Evolutionary conservation across 2,797 vertebrate genomes (phyloP).

Genomic region (Margarornis squamiger): DNA sequence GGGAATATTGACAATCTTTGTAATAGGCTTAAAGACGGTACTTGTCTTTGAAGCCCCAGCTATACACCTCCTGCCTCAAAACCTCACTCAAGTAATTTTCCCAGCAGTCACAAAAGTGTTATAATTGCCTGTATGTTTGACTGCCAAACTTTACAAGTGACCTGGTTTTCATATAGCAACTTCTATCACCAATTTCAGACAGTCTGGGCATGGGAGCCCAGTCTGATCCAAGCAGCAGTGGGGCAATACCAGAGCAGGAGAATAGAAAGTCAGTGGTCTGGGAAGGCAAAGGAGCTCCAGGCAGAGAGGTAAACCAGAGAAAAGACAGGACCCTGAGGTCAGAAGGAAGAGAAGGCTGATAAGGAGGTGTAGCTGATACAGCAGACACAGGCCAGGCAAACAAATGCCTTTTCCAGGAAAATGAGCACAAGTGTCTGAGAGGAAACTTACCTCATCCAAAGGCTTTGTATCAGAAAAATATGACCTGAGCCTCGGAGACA

Average conservation of each 20-base stretch:
- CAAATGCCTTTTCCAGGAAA: slow-evolving; percentile 14
- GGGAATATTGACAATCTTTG: not conserved
- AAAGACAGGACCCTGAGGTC: not conserved
- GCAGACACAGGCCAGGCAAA: not conserved
- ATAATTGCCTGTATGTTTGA: not conserved
- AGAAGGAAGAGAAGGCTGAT: not conserved
- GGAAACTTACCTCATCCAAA: not conserved
- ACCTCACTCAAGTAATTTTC: not conserved
- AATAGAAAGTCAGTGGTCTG: accelerated
- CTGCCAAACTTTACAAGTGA: not conserved
- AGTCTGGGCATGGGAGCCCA: accelerated
- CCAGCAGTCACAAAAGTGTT: not conserved
- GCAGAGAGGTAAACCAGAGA: not conserved
- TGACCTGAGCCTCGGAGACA: not conserved
- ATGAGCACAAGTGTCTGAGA: not conserved
- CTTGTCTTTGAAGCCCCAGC: not conserved
- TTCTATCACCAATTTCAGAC: not conserved
- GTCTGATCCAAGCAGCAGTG: not conserved
- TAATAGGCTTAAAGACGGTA: not conserved
- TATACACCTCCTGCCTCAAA: not conserved
- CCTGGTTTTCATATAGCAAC: not conserved
- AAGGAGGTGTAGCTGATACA: not conserved
- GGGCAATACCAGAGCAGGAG: not conserved
- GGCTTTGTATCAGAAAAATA: not conserved
- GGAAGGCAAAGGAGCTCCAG: not conserved